phyloP scores from a whole-genome alignment of 2,113 vertebrate genomes.

The Ptilorrhoa leucosticta region DNA sequence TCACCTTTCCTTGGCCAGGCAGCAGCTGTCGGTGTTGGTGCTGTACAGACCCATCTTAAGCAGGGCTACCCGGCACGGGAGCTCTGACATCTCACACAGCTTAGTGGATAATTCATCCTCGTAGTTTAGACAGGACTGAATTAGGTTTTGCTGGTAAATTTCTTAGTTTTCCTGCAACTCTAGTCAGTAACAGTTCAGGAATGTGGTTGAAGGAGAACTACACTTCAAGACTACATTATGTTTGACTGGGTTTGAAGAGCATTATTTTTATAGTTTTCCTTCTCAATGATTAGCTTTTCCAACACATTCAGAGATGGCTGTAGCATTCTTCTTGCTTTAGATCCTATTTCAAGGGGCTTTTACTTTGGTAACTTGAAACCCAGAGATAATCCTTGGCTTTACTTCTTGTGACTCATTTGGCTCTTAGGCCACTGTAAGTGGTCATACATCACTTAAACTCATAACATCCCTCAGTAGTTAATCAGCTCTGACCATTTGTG shows the following conservation, averaged over 20 bases:
- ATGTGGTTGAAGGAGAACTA: not conserved
- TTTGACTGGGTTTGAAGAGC: not conserved
- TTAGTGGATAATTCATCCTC: not conserved
- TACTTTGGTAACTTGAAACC: conserved; percentile 1
- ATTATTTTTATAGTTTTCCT: not conserved
- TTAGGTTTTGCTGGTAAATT: not conserved
- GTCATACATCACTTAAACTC: not conserved
- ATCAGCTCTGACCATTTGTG: not conserved
- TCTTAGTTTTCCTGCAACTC: not conserved
- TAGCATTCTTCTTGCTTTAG: not conserved
- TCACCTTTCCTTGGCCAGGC: not conserved
- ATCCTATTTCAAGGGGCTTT: not conserved
- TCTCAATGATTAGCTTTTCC: not conserved
- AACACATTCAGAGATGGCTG: not conserved
- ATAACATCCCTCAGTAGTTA: not conserved
- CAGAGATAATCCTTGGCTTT: not conserved
- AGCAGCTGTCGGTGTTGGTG: not conserved
- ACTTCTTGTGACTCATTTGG: not conserved
- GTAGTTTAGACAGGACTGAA: not conserved
- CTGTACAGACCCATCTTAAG: not conserved
- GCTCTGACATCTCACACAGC: not conserved
- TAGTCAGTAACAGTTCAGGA: not conserved
- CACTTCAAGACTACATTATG: not conserved
- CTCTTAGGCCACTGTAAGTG: not conserved
- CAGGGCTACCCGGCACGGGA: not conserved